phyloP scores from a whole-genome alignment of 2,888 invertebrate species.

The Drosophila neonasuta region DNA sequence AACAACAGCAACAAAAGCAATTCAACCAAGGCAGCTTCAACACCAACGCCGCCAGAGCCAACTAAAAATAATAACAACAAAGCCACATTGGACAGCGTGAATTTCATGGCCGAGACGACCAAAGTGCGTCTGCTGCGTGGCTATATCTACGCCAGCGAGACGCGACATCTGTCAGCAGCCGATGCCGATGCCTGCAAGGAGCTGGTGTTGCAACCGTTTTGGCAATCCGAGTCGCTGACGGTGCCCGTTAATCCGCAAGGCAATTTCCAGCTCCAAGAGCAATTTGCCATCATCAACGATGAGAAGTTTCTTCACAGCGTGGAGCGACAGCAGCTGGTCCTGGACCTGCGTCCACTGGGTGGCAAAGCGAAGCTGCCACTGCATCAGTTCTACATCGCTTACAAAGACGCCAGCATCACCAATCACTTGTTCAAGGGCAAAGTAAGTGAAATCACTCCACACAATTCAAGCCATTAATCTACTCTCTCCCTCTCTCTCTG shows the following conservation, averaged over 20 bases:
- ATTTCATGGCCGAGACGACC: constrained; percentile 76
- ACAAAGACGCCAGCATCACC: constrained; percentile 84
- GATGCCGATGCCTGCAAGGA: constrained; percentile 52
- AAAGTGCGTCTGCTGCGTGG: constrained; percentile 79
- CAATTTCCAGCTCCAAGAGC: constrained; percentile 80
- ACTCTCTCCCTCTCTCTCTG: background rate
- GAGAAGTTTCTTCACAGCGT: constrained; percentile 83
- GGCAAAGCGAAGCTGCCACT: constrained; percentile 83
- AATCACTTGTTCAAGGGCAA: constrained; percentile 84
- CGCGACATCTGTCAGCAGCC: constrained; percentile 58
- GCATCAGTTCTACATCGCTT: constrained; percentile 85
- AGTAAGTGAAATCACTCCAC: constrained; percentile 77
- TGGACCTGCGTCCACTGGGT: constrained; percentile 84
- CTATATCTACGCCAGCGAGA: constrained; percentile 75
- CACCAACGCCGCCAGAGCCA: constrained; percentile 15
- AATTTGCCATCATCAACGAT: constrained; percentile 84
- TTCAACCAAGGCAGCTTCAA: constrained; percentile 28
- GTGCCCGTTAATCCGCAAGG: constrained; percentile 50
- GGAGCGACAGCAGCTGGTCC: constrained; percentile 84
- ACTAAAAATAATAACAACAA: constrained; percentile 51
- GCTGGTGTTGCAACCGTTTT: constrained; percentile 79
- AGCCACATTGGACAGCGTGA: constrained; percentile 55
- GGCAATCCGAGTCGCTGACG: constrained; percentile 73
- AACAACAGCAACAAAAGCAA: constrained; percentile 33
- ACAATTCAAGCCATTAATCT: background rate